Percentiles rank a stretch among this genome's conserved stretches.
phyloP scores from a whole-genome alignment of 2,113 vertebrate species.

The Podilymbus podiceps region DNA sequence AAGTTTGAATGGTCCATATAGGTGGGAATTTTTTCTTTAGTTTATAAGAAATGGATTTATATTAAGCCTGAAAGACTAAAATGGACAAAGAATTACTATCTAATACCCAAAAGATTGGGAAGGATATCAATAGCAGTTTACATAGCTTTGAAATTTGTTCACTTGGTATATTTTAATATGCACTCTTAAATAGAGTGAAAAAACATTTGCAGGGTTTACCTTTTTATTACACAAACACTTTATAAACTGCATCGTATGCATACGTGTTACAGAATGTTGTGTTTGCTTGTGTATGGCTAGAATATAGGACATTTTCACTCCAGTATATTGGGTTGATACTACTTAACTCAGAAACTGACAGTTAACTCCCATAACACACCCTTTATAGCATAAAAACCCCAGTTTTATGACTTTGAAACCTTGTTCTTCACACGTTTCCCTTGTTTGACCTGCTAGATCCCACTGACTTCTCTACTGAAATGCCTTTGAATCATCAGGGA shows the following conservation, averaged over 20 bases:
- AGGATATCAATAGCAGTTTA: not conserved
- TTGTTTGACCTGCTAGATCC: not conserved
- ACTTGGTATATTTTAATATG: not conserved
- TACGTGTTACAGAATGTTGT: not conserved
- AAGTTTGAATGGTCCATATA: slow-evolving; percentile 58
- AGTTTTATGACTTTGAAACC: not conserved
- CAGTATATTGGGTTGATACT: not conserved
- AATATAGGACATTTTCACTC: not conserved
- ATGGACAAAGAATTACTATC: too few species aligned
- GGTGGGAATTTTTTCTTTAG: slow-evolving; percentile 19
- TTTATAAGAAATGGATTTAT: too few species aligned
- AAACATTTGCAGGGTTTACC: not conserved
- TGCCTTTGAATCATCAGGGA: rapidly evolving
- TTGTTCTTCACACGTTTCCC: not conserved
- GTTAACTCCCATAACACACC: not conserved
- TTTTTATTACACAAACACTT: not conserved
- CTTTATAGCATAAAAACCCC: not conserved
- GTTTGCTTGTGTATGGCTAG: not conserved
- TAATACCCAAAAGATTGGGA: not conserved
- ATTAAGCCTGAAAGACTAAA: too few species aligned
- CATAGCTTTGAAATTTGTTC: not conserved
- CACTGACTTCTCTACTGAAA: not conserved
- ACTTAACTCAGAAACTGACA: not conserved
- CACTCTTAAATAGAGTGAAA: not conserved
- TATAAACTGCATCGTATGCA: not conserved